Evolutionary conservation across 2,888 invertebrate genomes (phyloP).

Genomic region (Athetis lepigone): DNA sequence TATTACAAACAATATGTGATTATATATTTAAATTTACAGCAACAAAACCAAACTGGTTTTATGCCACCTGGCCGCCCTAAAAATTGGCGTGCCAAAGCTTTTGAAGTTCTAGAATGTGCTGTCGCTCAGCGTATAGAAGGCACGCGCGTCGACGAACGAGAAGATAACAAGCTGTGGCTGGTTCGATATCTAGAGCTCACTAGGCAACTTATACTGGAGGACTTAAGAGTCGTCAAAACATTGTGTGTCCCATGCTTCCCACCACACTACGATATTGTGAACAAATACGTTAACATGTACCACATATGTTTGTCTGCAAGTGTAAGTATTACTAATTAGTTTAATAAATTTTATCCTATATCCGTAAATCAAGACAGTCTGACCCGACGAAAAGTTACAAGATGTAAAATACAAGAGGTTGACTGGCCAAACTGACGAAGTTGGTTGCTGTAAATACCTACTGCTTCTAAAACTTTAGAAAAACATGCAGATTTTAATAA

Average conservation of each 20-base stretch:
- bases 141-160: constrained; percentile 97
- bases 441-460: too few relatives aligned
- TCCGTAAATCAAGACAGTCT: too few relatives aligned
- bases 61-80: constrained; percentile 98
- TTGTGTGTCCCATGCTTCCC: constrained; percentile 98
- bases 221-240: constrained; percentile 97
- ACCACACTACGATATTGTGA: constrained; percentile 97
- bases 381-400: too few relatives aligned
- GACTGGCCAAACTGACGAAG: too few relatives aligned
- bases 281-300: constrained; percentile 98
- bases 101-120: constrained; percentile 94
- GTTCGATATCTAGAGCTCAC: constrained; percentile 97
- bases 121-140: constrained; percentile 97
- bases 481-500: too few relatives aligned
- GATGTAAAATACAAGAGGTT: too few relatives aligned
- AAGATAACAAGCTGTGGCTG: constrained; percentile 98
- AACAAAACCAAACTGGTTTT: constrained; percentile 95
- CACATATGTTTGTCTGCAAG: constrained; percentile 96
- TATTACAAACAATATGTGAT: too few relatives aligned
- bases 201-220: constrained; percentile 96
- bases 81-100: constrained; percentile 96
- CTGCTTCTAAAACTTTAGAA: too few relatives aligned
- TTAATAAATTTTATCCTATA: too few relatives aligned
- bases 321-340: constrained; percentile 91
- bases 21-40: constrained; percentile 80